phyloP scores from a whole-genome alignment of 2,113 vertebrate species.

The Ploceus nigricollis region DNA sequence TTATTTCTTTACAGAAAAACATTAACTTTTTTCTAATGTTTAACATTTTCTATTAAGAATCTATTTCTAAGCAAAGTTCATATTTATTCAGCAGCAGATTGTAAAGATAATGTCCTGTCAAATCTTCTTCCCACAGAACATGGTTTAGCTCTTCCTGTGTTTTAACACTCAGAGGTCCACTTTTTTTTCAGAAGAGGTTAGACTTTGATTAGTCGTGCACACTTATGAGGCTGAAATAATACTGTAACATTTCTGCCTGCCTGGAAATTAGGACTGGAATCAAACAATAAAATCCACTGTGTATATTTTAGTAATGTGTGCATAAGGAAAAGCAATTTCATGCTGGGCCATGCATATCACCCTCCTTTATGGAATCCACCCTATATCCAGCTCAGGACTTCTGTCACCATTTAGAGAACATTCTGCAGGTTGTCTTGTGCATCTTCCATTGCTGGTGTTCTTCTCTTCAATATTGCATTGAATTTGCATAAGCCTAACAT shows the following conservation, averaged over 20 bases:
- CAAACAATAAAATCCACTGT: neutral
- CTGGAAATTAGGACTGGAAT: neutral
- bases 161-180: neutral
- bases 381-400: neutral
- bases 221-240: neutral
- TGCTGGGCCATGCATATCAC: neutral
- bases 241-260: neutral
- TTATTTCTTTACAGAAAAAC: neutral
- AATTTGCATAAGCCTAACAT: neutral
- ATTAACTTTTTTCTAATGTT: neutral
- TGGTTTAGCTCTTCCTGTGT: neutral
- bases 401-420: neutral
- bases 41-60: neutral
- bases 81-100: neutral
- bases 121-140: neutral
- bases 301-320: neutral
- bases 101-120: neutral
- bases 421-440: neutral
- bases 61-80: neutral
- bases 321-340: neutral
- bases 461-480: neutral
- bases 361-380: neutral
- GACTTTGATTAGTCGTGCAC: neutral
- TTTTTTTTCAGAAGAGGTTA: neutral
- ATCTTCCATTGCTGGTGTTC: neutral